Percentiles rank a stretch among this genome's conserved stretches.
Evolutionary conservation across 2,888 invertebrate species (phyloP).

Genomic region (Microctonus aethiopoides): DNA sequence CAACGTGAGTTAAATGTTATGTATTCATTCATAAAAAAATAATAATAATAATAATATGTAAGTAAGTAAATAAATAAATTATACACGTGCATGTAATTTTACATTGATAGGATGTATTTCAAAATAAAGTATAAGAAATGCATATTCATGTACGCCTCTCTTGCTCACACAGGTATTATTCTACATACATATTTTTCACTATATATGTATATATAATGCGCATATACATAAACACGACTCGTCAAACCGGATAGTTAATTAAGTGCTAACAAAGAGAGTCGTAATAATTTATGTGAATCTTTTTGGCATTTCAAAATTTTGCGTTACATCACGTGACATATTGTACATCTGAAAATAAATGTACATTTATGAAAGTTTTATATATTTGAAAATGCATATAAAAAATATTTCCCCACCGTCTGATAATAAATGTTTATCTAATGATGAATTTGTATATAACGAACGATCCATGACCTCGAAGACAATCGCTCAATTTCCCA

Average conservation of each 20-base stretch:
- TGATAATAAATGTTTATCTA: slow-evolving; percentile 33
- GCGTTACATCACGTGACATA: slow-evolving; percentile 19
- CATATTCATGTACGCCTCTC: slow-evolving; percentile 2
- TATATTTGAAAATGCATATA: background rate
- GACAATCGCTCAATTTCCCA: slow-evolving; percentile 40
- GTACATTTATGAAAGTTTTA: background rate
- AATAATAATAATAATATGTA: background rate
- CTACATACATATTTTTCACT: too few relatives aligned
- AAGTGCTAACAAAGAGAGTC: slow-evolving; percentile 64
- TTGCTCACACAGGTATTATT: slow-evolving; percentile 46
- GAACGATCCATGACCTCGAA: slow-evolving; percentile 41
- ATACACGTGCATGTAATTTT: slow-evolving; percentile 7
- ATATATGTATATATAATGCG: too few relatives aligned
- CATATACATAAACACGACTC: slow-evolving; percentile 44
- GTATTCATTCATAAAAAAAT: background rate
- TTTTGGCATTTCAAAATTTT: slow-evolving; percentile 27
- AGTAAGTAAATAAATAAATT: too few relatives aligned
- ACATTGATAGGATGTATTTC: background rate
- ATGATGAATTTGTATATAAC: slow-evolving; percentile 26
- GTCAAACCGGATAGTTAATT: slow-evolving; percentile 59
- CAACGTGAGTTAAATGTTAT: slow-evolving; percentile 31
- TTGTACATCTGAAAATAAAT: slow-evolving; percentile 5
- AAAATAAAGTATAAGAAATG: slow-evolving; percentile 20
- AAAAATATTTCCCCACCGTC: slow-evolving; percentile 7
- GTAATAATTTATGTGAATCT: slow-evolving; percentile 38